Conservation (phyloP, 2,797 vertebrate species). For the Thalassophryne amazonica region DNA sequence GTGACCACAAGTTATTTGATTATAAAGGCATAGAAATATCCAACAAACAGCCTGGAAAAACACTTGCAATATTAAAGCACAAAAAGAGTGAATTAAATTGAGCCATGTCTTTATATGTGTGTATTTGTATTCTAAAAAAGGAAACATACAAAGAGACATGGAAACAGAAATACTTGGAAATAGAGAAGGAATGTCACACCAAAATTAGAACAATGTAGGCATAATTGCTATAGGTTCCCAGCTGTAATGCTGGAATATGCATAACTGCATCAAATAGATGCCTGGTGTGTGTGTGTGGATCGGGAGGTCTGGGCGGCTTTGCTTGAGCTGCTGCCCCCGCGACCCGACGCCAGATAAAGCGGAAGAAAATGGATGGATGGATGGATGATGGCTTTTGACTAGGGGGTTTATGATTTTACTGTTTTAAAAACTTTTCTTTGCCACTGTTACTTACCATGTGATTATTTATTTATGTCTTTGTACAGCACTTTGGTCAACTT, state of each 20-base stretch:
- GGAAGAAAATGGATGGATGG: no score
- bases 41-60: conserved; percentile 22
- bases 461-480: no score
- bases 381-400: no score
- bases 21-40: conserved; percentile 12
- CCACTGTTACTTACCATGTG: no score
- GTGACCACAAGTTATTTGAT: conserved; percentile 48
- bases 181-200: background rate
- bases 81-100: conserved; percentile 27
- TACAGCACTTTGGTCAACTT: no score
- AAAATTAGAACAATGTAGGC: background rate
- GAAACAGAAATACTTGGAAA: background rate
- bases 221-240: conserved; percentile 2
- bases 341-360: no score
- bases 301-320: no score
- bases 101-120: conserved; percentile 11
- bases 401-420: no score
- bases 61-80: conserved; percentile 24
- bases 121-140: conserved; percentile 9
- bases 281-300: no score
- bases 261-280: background rate
- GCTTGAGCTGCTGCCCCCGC: no score
- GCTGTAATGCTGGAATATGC: no score
- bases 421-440: no score
- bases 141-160: background rate